A percentile compares a stretch with the other conserved stretches of the same genome.
phyloP scores from a whole-genome alignment of 2,797 vertebrate species.

The Agapornis canus region DNA sequence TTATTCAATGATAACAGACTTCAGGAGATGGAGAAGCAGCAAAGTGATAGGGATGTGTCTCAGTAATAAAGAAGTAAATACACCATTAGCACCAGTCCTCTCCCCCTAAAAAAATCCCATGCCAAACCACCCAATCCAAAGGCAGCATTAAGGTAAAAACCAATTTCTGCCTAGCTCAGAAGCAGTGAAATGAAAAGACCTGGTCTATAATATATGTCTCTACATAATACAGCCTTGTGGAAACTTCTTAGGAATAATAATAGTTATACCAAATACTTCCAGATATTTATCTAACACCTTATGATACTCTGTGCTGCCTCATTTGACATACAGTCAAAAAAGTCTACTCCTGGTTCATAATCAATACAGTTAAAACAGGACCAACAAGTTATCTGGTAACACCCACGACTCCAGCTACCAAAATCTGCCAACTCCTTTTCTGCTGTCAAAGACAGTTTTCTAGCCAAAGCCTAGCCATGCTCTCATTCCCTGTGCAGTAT shows the following conservation, averaged over 20 bases:
- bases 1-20: not conserved
- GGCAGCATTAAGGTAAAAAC: not conserved
- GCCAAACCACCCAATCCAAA: not conserved
- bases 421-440: not conserved
- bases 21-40: not conserved
- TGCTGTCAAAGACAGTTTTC: not conserved
- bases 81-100: not conserved
- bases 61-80: not conserved
- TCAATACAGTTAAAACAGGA: not conserved
- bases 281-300: not conserved
- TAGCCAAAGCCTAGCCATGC: not conserved
- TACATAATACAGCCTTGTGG: not conserved
- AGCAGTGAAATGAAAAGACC: not conserved
- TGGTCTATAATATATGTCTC: not conserved
- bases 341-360: not conserved
- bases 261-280: not conserved
- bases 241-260: not conserved
- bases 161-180: not conserved
- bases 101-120: fast-evolving
- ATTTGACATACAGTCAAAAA: not conserved
- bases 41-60: not conserved
- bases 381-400: not conserved
- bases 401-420: not conserved
- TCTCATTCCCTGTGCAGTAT: not conserved
- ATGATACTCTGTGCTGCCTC: not conserved